phyloP scores from a whole-genome alignment of 2,888 invertebrate species.

The Diachrysia chrysitis region DNA sequence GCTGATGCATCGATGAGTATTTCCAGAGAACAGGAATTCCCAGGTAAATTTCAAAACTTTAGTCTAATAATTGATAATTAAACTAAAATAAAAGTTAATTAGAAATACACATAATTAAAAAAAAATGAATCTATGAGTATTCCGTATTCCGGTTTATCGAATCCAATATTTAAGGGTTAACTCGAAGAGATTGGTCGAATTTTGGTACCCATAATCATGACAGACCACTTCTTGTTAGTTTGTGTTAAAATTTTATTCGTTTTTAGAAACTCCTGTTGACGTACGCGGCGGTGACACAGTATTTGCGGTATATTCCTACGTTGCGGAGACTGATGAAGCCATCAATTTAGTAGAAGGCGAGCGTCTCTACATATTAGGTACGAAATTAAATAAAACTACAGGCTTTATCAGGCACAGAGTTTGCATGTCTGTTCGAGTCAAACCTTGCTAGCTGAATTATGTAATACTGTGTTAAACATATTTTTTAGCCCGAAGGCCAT shows the following conservation, averaged over 20 bases:
- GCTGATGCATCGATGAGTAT: slow-evolving; percentile 92
- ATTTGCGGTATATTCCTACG: slow-evolving; percentile 95
- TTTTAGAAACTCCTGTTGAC: slow-evolving; percentile 82
- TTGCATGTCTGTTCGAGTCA: too few species aligned
- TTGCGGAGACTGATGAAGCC: slow-evolving; percentile 96
- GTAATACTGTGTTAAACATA: too few species aligned
- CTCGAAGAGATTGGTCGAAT: too few species aligned
- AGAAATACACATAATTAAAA: too few species aligned
- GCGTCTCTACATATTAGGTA: slow-evolving; percentile 94
- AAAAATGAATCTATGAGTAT: too few species aligned
- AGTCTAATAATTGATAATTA: background rate
- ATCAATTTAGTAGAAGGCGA: slow-evolving; percentile 97
- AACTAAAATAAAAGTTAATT: background rate
- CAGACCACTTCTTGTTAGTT: background rate
- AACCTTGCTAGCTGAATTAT: too few species aligned
- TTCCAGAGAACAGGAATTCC: slow-evolving; percentile 91
- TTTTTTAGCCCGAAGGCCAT: too few species aligned
- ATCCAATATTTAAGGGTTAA: background rate
- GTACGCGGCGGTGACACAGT: slow-evolving; percentile 93
- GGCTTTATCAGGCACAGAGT: background rate
- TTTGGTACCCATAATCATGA: background rate
- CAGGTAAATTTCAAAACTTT: slow-evolving; percentile 76
- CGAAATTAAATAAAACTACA: slow-evolving; percentile 37
- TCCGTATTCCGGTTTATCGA: background rate
- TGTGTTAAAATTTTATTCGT: slow-evolving; percentile 4